These are phyloP conservation scores for Macrobrachium nipponense DNA, from an alignment of 1,140 invertebrate species.

Conservation along the genomic window DNA sequence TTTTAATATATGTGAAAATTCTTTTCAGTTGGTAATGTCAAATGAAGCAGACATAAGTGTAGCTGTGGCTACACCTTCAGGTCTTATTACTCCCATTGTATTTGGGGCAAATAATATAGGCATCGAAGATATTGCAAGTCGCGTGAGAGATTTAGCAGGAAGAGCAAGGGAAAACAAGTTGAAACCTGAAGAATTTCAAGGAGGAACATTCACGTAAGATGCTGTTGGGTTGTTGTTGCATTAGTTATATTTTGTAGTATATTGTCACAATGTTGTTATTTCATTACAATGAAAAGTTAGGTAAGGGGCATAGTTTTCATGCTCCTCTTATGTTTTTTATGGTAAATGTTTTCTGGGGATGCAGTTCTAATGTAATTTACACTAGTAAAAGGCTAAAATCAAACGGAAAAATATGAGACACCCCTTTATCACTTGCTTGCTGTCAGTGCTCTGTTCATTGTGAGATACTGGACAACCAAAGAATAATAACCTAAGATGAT, in stretches of 20 bases:
- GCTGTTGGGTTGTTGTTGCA: background rate
- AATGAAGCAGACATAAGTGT: constrained; percentile 74
- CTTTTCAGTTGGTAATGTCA: constrained; percentile 62
- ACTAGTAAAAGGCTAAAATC: too few species aligned
- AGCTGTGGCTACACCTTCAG: constrained; percentile 76
- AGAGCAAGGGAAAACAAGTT: constrained; percentile 75
- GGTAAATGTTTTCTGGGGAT: too few species aligned
- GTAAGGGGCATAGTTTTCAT: too few species aligned
- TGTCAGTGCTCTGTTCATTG: too few species aligned
- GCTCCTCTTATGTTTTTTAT: too few species aligned
- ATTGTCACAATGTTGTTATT: background rate
- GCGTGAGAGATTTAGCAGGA: constrained; percentile 70
- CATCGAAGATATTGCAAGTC: constrained; percentile 70
- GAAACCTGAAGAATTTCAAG: constrained; percentile 78
- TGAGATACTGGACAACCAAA: too few species aligned
- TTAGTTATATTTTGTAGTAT: background rate
- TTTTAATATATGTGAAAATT: background rate
- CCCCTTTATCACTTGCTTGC: too few species aligned
- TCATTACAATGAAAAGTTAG: too few species aligned
- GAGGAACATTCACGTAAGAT: constrained; percentile 70
- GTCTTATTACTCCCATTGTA: constrained; percentile 80
- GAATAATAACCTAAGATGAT: too few species aligned
- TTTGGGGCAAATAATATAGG: constrained; percentile 71
- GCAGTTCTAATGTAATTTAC: too few species aligned
- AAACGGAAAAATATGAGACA: too few species aligned